A percentile compares a stretch with the other conserved stretches of the same genome.
Evolutionary conservation across 2,797 vertebrate species (phyloP).

Genomic region (Tragopan temminckii): DNA sequence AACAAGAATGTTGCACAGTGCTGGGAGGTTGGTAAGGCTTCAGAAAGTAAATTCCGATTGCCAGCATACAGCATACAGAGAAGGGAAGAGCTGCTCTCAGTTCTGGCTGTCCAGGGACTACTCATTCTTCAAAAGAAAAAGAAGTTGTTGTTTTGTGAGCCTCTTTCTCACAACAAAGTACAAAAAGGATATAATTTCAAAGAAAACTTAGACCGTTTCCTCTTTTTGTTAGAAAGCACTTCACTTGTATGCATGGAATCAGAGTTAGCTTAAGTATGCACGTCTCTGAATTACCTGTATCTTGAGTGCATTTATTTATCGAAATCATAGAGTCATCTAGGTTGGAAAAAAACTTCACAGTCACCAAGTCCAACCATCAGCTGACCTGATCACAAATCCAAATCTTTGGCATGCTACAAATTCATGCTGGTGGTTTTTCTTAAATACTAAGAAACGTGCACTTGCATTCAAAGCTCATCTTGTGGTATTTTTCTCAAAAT

Average conservation of each 20-base stretch:
- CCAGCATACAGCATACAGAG: neutral
- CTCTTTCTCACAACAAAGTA: neutral
- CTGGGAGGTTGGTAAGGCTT: neutral
- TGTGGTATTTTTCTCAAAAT: neutral
- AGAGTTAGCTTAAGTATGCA: neutral
- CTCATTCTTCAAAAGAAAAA: neutral
- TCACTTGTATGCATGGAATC: no score
- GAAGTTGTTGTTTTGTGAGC: neutral
- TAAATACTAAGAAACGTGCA: neutral
- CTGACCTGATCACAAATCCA: neutral
- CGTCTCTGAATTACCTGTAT: neutral
- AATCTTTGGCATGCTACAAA: neutral
- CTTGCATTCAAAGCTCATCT: neutral
- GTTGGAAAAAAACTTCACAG: neutral
- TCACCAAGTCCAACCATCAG: neutral
- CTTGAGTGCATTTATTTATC: conserved; percentile 13
- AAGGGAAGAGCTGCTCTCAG: neutral
- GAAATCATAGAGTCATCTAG: neutral
- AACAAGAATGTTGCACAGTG: neutral
- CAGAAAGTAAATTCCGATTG: neutral
- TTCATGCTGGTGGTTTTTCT: neutral
- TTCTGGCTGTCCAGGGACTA: neutral
- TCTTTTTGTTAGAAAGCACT: neutral
- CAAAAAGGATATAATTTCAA: neutral
- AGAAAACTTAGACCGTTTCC: neutral